Evolutionary conservation across 2,113 vertebrate genomes (phyloP), one percentile per base, ranked within the genome.

Genomic region (Chaetura pelagica): DNA sequence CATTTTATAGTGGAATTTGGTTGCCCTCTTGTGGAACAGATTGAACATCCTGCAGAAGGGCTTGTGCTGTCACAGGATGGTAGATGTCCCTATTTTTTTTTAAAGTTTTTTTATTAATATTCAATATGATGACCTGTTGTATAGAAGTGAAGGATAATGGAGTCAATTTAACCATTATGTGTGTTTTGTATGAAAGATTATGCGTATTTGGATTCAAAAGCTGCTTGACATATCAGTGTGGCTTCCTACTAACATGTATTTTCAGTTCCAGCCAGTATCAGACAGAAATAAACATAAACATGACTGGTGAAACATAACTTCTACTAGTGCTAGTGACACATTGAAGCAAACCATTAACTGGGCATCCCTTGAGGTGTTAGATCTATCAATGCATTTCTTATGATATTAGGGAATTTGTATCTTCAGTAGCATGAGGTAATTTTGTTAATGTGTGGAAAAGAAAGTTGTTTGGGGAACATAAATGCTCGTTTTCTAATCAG

Each of bases 11-110:
- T 97, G 97, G 97, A 67, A 87, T 90, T 32, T 82, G 95, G 97
- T 82, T 98, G 98, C 98, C 98, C 98, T 97, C 98, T 98, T 95
- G 97, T 98, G 98, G 98, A 95, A 30, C n/a, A 80, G 77, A 34
- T 23, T 13, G 80, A 48, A 58, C 58, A 46, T 59, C 55, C 58
- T 91, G 77, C 51, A 26, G 3, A 13, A 16, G 34, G 54, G n/a
- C 4, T 22, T 29, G 52, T 29, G 64, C 30, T 40, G 24, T 17
- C 15, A 12, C 17, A 19, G 67, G 71, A 42, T 8, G 63, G 38
- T 23, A 49, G 68, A 64, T 95, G 73, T 58, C 55, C 90, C 51
- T n/a, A n/a, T n/a, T n/a, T n/a, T n/a, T n/a, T n/a, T n/a, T n/a
- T n/a, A n/a, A n/a, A 90, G 48, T 15, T 5, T 9, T 79, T 86